phyloP scores from a whole-genome alignment of 2,888 invertebrate genomes.

The Acanthosepion lycidas region DNA sequence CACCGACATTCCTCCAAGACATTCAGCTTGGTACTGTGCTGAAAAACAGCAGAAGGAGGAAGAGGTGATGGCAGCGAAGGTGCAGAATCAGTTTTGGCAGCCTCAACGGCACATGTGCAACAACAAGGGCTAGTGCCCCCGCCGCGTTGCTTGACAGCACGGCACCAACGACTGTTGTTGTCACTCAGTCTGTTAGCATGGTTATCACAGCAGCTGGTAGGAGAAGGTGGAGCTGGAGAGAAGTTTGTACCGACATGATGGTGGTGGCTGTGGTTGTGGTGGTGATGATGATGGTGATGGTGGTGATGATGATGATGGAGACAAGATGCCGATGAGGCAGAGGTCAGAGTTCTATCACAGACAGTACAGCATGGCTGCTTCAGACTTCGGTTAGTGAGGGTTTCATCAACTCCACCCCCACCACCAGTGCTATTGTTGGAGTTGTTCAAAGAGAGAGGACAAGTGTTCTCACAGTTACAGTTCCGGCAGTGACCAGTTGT shows the following conservation, averaged over 20 bases:
- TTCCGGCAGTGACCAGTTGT: slow-evolving; percentile 41
- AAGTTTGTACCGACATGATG: slow-evolving; percentile 44
- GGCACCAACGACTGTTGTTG: slow-evolving; percentile 34
- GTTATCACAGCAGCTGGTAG: slow-evolving; percentile 1
- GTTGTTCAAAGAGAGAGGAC: slow-evolving; percentile 39
- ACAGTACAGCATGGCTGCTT: slow-evolving; percentile 41
- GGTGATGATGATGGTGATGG: slow-evolving; percentile 34
- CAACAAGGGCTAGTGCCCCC: background rate
- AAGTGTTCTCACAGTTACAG: slow-evolving; percentile 44
- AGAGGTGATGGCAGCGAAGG: background rate
- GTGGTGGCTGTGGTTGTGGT: slow-evolving; percentile 35
- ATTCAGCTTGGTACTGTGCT: slow-evolving; percentile 40
- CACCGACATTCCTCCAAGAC: slow-evolving; percentile 45
- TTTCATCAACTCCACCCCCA: slow-evolving; percentile 34
- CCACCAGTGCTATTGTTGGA: background rate
- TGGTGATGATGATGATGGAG: slow-evolving; percentile 15
- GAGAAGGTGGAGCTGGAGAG: slow-evolving; percentile 39
- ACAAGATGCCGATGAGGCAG: slow-evolving; percentile 34
- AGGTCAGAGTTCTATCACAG: slow-evolving; percentile 45
- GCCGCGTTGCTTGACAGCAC: slow-evolving; percentile 38
- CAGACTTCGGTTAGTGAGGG: background rate
- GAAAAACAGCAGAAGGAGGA: slow-evolving; percentile 42
- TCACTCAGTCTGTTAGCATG: slow-evolving; percentile 36
- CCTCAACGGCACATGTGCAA: background rate
- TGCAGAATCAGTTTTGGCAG: background rate